Evolutionary conservation across 1,140 invertebrate species (phyloP), one percentile per base, ranked within the genome.

Genomic region (Ostrea denselamellosa): DNA sequence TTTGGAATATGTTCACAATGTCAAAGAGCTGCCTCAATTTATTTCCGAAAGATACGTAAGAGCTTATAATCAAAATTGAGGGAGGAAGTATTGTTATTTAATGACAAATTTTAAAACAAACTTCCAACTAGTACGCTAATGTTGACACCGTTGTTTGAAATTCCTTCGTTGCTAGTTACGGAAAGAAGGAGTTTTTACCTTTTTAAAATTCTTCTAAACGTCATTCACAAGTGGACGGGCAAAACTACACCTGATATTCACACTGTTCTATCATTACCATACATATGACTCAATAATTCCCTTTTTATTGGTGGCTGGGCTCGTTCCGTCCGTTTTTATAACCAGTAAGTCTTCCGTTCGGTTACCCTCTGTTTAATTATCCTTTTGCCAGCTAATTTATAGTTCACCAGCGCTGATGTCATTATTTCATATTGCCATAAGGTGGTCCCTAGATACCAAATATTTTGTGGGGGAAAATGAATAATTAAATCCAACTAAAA

Each of bases 371-470:
- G 68, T 25, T 77, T 77, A 77, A 77, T 77, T 77, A 77, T 77
- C 68, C 68, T 77, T 77, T 77, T 77, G 68, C 25, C 68, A 77
- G 68, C 68, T 77, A 77, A 77, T 77, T 77, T 77, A 77, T 77
- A 77, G 68, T 77, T 77, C 68, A 77, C 68, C 28, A 25, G 25
- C 68, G 68, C 68, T 77, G 68, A 77, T 77, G 68, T 77, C 68
- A 77, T 77, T 77, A 77, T 77, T 77, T 77, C 68, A 77, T 77
- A 77, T 77, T 77, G 68, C 68, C 25, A 77, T 77, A 77, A 77
- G 68, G 68, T 77, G 68, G 68, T 77, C 68, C 68, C 68, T 77
- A 77, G 68, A 77, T 77, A 77, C 68, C 68, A 77, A 28, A 77
- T 77, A 77, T 77, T 77, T 77, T 77, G 68, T 77, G 68, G 68